Conservation (phyloP, 2,797 vertebrate species). For the Trachops cirrhosus region DNA sequence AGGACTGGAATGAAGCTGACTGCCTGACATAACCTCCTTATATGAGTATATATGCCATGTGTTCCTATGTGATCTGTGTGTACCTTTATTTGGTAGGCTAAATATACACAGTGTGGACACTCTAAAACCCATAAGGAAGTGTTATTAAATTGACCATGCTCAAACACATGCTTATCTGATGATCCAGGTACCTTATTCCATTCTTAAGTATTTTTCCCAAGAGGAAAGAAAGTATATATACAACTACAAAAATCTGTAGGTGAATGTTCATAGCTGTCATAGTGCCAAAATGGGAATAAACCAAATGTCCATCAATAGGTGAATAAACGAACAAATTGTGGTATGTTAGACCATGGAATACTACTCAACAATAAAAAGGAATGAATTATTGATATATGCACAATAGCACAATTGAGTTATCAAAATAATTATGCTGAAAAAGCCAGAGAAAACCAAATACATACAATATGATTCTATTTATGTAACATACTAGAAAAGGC, state of each 20-base stretch:
- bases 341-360: background rate
- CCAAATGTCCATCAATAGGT: background rate
- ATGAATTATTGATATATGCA: background rate
- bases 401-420: background rate
- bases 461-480: background rate
- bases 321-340: background rate
- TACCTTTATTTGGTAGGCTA: background rate
- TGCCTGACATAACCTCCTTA: background rate
- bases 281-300: background rate
- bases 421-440: background rate
- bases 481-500: background rate
- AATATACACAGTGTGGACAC: background rate
- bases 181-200: background rate
- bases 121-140: background rate
- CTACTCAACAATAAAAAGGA: background rate
- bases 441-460: background rate
- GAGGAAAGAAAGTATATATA: background rate
- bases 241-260: background rate
- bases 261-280: background rate
- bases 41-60: background rate
- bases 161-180: background rate
- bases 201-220: background rate
- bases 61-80: background rate
- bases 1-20: background rate
- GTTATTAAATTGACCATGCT: background rate